Evolutionary conservation across 2,888 invertebrate genomes (phyloP).

Genomic region (Drosophila melanocephala): DNA sequence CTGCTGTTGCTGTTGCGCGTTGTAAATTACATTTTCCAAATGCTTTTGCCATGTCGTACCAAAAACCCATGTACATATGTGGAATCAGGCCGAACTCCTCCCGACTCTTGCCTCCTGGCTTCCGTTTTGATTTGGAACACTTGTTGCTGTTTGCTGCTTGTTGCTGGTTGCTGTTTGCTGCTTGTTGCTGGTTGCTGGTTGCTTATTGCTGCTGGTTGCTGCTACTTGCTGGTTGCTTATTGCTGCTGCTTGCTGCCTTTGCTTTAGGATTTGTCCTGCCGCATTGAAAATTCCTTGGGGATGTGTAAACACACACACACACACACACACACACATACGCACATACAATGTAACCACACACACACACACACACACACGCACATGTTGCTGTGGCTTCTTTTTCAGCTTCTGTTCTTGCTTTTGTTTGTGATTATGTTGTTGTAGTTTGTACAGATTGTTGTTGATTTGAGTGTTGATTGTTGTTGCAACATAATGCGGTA

Average conservation of each 20-base stretch:
- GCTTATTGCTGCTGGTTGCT: constrained; percentile 9
- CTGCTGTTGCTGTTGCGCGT: constrained; percentile 58
- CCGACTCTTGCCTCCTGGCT: constrained; percentile 35
- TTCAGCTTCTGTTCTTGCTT: constrained; percentile 38
- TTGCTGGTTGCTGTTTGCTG: constrained; percentile 15
- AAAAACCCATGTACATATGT: constrained; percentile 79
- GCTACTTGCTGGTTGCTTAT: constrained; percentile 5
- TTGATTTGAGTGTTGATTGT: constrained; percentile 78
- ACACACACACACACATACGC: constrained; percentile 16
- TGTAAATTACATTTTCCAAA: constrained; percentile 84
- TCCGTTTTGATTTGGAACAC: constrained; percentile 74
- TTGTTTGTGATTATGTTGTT: constrained; percentile 70
- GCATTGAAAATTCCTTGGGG: constrained; percentile 73
- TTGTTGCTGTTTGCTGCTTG: constrained; percentile 58
- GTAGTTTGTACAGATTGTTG: constrained; percentile 78
- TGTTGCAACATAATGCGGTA: constrained; percentile 67
- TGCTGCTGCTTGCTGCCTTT: constrained; percentile 26
- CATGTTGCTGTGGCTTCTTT: constrained; percentile 44
- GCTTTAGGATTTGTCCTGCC: constrained; percentile 65
- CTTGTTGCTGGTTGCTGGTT: background rate
- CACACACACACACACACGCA: background rate
- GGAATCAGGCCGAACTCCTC: constrained; percentile 57
- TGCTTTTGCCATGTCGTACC: constrained; percentile 81
- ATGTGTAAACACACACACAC: constrained; percentile 55
- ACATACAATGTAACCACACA: constrained; percentile 1